Evolutionary conservation across 2,797 vertebrate genomes (phyloP), one percentile per base, ranked within the genome.

Genomic region (Karalla daura): DNA sequence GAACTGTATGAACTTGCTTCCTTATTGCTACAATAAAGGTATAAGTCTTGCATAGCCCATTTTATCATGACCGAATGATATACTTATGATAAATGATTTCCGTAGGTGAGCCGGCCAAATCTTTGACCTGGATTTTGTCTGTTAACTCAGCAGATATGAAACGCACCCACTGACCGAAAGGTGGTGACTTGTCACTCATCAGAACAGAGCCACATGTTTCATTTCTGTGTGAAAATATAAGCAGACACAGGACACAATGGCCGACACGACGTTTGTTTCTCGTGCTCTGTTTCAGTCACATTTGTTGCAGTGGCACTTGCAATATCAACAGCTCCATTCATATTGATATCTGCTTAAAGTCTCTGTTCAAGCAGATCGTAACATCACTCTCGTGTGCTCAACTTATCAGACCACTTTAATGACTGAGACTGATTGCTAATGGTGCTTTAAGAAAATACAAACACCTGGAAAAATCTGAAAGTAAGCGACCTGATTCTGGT

Each of bases 21-120:
- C 21, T 77, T 53, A 44, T 74, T 71, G 56, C 61, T 50, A 9
- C 28, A 70, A 67, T 50, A 0, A 56, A 65, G 5, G 18, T 40
- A 21, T 0, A 30, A 12, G 7, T 70, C 17, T 50, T 44, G 12
- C 21, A 60, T 37, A 35, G 15, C 23, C 45, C 23, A 12, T 30
- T 68, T 39, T 17, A 2, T 74, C 0, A 15, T 56, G 25, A n/a
- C 23, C 37, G 54, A 36, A 72, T 46, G 11, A 50, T 40, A 24
- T 9, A 35, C 9, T 56, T 67, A 56, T 58, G 37, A 69, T 50
- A 40, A 80, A 66, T 1, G 4, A 45, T 51, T 33, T 47, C 12
- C 32, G 12, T 18, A 39, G 44, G 70, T 24, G 15, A 30, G 21
- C 55, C 3, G 27, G 27, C 41, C 25, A 25, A 1, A 35, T 12